Conservation (phyloP, 2,888 invertebrate genomes). For the Platycheirus rosarum region DNA sequence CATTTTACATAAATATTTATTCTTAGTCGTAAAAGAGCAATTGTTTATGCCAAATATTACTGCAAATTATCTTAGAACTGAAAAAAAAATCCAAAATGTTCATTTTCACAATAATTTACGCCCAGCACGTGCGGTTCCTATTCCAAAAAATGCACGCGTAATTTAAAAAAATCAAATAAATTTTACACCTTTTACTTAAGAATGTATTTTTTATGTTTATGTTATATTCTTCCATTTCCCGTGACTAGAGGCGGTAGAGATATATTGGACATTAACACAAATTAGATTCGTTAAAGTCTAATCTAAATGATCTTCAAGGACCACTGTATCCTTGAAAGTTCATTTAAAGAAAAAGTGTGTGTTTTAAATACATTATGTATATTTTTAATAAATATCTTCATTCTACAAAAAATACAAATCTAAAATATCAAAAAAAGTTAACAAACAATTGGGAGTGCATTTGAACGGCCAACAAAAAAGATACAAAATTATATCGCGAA, state of each 20-base stretch:
- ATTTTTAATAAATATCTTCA: no score
- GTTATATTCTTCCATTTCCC: background rate
- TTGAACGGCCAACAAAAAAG: background rate
- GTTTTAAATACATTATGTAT: no score
- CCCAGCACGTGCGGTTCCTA: background rate
- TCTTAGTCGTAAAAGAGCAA: conserved; percentile 17
- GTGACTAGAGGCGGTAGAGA: conserved; percentile 49
- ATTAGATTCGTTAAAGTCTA: no score
- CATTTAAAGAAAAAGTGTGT: no score
- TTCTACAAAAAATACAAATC: no score
- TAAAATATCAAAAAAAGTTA: no score
- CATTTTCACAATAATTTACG: background rate
- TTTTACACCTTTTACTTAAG: background rate
- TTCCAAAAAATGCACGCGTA: background rate
- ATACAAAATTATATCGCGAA: conserved; percentile 11
- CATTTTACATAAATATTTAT: background rate
- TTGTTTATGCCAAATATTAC: conserved; percentile 34
- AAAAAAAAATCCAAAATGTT: conserved; percentile 18
- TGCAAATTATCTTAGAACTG: conserved; percentile 32
- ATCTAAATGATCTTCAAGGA: no score
- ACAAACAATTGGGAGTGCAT: no score
- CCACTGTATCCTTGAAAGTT: no score
- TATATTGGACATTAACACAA: conserved; percentile 30
- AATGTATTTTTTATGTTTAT: conserved; percentile 26
- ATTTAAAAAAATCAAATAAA: background rate